Base-by-base conservation (phyloP, 2,113 vertebrate species). In the Thalassarche chlororhynchos region DNA sequence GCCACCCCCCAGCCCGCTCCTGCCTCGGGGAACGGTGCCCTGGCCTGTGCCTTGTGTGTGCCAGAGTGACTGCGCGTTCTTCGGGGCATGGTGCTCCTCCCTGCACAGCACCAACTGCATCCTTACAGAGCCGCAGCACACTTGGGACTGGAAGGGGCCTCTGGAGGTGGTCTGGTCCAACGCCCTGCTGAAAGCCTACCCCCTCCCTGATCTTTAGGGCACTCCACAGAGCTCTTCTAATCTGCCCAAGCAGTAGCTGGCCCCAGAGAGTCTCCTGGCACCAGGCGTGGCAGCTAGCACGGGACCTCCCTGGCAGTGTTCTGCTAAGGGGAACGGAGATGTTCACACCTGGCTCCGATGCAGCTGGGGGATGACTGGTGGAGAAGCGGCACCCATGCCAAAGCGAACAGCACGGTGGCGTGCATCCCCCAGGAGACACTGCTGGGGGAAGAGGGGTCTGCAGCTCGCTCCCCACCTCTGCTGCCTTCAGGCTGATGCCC, bases 331-430 rank as follows among this genome's bases (percentile, higher is more conserved):
- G 28, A 16, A 32, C 54, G 46, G 68, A 12, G 57, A 2, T 28
- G 25, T 23, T 76, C 38, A 12, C 65, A 36, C 11, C 60, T 0
- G 3, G 65, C 36, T 25, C 0, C 24, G 8, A 19, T 0, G 0
- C 49, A 36, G n/a, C 86, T 4, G 36, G 14, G 38, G 7, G 28
- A 1, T 8, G 51, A 4, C 25, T 17, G 32, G 2, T 12, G 66
- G 16, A 46, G 57, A 28, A 44, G 55, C 2, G 21, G 3, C 36
- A 38, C 55, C 6, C 2, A 4, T 10, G 2, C 21, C 42, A 1
- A 34, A 52, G 14, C 0, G 57, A 54, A 0, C 6, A 44, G 10
- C 32, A 0, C 38, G 28, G 77, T n/a, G 87, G 6, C 47, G 7
- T 1, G 5, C 0, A 2, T 24, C 24, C 68, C 46, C 40, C 5